phyloP scores from a whole-genome alignment of 2,113 vertebrate species.

The Clarias gariepinus region DNA sequence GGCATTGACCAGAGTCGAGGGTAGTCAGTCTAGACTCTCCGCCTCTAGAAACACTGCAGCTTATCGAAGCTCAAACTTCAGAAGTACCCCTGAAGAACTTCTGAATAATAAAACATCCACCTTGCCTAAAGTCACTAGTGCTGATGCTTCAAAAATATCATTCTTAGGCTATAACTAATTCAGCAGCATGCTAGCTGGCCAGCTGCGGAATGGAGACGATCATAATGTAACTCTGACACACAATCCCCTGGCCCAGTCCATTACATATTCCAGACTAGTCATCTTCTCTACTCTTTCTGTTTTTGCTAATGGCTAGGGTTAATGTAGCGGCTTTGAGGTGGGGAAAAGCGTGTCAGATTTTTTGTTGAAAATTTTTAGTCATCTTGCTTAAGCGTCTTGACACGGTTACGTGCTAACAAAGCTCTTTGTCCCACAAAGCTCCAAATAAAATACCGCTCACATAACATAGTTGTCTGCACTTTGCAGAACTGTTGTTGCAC shows the following conservation, averaged over 20 bases:
- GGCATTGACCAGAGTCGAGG: neutral
- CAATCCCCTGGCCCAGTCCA: neutral
- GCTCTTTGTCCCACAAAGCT: neutral
- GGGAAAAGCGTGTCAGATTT: neutral
- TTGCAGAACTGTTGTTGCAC: no score
- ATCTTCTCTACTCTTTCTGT: conserved; percentile 47
- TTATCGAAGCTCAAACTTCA: conserved; percentile 8
- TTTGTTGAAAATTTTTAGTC: neutral
- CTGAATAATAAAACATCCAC: conserved; percentile 45
- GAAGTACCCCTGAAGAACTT: conserved; percentile 16
- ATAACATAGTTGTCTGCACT: no score
- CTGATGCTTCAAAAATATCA: conserved; percentile 30
- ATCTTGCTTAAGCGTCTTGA: neutral
- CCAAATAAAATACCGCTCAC: no score
- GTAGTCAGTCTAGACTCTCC: conserved; percentile 26
- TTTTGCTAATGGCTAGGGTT: neutral
- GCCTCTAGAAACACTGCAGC: neutral
- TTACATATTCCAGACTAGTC: conserved; percentile 22
- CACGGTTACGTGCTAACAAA: no score
- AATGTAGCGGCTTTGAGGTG: neutral
- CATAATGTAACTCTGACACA: neutral
- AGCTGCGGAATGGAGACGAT: conserved; percentile 12
- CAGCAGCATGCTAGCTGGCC: conserved; percentile 10
- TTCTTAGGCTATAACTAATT: conserved; percentile 34
- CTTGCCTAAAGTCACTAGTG: neutral